These are phyloP conservation scores for Penaeus japonicus DNA, from an alignment of 1,140 invertebrate species.

Conservation along the genomic window DNA sequence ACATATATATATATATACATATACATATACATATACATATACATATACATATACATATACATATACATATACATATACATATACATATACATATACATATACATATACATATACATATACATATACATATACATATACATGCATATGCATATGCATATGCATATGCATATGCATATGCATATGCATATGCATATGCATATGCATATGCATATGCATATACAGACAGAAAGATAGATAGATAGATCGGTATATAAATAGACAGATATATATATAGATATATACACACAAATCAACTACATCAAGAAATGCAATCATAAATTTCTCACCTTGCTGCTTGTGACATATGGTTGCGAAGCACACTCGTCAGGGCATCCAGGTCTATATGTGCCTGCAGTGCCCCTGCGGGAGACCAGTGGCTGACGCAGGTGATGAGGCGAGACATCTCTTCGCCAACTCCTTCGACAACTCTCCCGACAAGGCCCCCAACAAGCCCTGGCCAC, in stretches of 20 bases:
- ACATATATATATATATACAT: no score
- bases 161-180: not conserved
- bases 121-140: not conserved
- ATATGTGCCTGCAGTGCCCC: constrained; percentile 75
- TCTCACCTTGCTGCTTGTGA: constrained; percentile 44
- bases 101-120: no score
- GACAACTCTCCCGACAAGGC: constrained; percentile 84
- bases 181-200: not conserved
- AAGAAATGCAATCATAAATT: not conserved
- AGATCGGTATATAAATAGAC: not conserved
- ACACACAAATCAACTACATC: no score
- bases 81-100: not conserved
- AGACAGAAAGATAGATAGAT: no score
- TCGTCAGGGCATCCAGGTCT: constrained; percentile 70
- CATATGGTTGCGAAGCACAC: constrained; percentile 32
- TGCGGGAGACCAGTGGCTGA: constrained; percentile 73
- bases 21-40: no score
- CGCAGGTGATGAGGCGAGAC: constrained; percentile 83
- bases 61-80: not conserved
- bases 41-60: no score
- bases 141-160: not conserved
- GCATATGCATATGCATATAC: no score
- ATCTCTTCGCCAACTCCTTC: constrained; percentile 92
- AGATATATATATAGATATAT: no score
- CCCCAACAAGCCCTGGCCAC: constrained; percentile 77